These are phyloP conservation scores for Rhyacophila brunnea DNA, from an alignment of 1,140 invertebrate genomes.

Conservation along the genomic window DNA sequence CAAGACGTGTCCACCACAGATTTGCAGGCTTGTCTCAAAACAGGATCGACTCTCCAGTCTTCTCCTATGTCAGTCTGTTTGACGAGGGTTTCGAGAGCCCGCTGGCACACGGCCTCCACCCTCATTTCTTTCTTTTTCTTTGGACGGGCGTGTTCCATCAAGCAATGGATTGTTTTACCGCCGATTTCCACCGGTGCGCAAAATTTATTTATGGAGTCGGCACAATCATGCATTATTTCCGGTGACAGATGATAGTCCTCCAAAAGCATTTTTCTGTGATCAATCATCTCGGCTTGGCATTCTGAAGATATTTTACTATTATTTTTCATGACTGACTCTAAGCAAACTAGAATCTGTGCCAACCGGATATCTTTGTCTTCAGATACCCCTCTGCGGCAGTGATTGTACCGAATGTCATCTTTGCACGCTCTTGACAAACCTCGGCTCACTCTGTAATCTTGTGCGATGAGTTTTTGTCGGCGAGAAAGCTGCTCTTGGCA, in stretches of 20 bases:
- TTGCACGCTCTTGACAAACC: conserved; percentile 85
- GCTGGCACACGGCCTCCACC: conserved; percentile 67
- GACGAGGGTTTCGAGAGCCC: conserved; percentile 73
- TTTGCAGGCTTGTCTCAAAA: conserved; percentile 81
- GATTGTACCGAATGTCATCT: conserved; percentile 83
- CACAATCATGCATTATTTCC: conserved; percentile 86
- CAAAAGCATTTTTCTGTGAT: conserved; percentile 88
- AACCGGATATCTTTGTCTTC: conserved; percentile 82
- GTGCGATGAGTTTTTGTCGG: conserved; percentile 83
- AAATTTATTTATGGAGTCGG: conserved; percentile 76
- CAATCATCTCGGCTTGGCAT: conserved; percentile 85
- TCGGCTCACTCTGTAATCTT: conserved; percentile 89
- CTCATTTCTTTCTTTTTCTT: conserved; percentile 59
- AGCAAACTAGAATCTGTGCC: conserved; percentile 88
- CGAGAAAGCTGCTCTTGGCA: conserved; percentile 84
- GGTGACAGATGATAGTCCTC: conserved; percentile 91
- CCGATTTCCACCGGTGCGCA: conserved; percentile 73
- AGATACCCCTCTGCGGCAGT: conserved; percentile 71
- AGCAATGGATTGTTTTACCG: conserved; percentile 91
- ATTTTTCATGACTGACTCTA: conserved; percentile 83
- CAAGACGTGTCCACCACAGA: conserved; percentile 76
- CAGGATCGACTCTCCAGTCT: conserved; percentile 90
- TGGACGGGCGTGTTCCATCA: conserved; percentile 86
- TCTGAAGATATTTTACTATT: conserved; percentile 69
- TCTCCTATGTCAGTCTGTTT: conserved; percentile 82